A percentile compares a stretch with the other conserved stretches of the same genome.
Conservation (phyloP, 2,888 invertebrate species). For the Parnassius glacialis region DNA sequence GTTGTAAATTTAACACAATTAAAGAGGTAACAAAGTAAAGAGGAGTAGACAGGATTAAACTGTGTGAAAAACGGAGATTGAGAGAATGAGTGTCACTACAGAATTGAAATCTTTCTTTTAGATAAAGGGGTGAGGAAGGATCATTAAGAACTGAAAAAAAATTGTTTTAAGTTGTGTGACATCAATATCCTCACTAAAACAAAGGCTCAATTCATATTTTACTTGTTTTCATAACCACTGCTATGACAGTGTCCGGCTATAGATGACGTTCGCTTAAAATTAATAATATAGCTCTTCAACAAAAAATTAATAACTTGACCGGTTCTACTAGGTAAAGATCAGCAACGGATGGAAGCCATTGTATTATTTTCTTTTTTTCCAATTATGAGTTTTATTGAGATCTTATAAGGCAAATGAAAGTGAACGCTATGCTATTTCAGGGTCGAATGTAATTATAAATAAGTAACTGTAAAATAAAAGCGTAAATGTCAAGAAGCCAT, state of each 20-base stretch:
- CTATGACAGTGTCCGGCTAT: not conserved
- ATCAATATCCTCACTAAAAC: not conserved
- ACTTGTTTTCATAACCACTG: no score
- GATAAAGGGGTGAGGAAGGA: no score
- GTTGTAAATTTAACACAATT: no score
- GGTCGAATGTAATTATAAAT: constrained; percentile 10
- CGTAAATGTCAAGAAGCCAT: not conserved
- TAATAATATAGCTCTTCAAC: not conserved
- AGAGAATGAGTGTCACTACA: no score
- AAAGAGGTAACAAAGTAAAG: no score
- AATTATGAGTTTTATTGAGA: not conserved
- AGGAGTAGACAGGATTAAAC: no score
- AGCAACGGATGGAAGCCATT: constrained; percentile 1
- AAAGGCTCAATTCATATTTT: no score
- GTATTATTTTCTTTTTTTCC: no score
- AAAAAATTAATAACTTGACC: constrained; percentile 13
- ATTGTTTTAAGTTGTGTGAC: not conserved
- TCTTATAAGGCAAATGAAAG: constrained; percentile 11
- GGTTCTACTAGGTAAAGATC: constrained; percentile 13
- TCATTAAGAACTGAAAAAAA: no score
- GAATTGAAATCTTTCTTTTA: no score
- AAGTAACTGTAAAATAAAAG: not conserved
- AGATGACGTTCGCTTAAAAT: constrained; percentile 2
- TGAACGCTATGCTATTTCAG: constrained; percentile 11
- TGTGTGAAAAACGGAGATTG: no score